Evolutionary conservation across 2,888 invertebrate species (phyloP), one percentile per base, ranked within the genome.

Genomic region (Callyntrura guangdongensis): DNA sequence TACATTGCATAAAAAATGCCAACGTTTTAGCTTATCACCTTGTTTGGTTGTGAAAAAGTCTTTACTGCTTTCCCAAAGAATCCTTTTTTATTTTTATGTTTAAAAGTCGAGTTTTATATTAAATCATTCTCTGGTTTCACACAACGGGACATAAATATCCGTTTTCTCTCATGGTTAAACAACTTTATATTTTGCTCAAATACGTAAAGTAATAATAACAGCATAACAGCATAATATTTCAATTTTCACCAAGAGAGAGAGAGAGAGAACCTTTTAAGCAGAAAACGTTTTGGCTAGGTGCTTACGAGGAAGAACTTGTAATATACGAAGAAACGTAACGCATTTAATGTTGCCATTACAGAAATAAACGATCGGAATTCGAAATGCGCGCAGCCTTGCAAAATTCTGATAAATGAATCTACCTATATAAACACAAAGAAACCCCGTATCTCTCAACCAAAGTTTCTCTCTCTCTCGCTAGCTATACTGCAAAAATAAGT

Each of bases 91-190:
- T 72, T 53, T 56, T 47, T 4, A 17, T 53, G 9, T 49, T 6
- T 53, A 47, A 64, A 67, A 56, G 45, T 36, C 36, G 36, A 36
- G 36, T 36, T 36, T 36, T 36, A 36, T 36, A 36, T 36, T 36
- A 36, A 36, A 36, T 36, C 36, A 36, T 64, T 49, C 53, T 74
- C 17, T 45, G 47, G 22, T 59, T 82, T 88, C 45, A 88, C 88
- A 83, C 89, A 89, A 89, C 89, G 89, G 89, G 72, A 89, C 74
- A 83, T 72, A 74, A 81, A 36, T 45, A 69, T 89, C 89, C 82
- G 89, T 83, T 89, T 83, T 69, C 72, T 74, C 82, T 74, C 83
- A 69, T 64, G 82, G 74, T 89, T 89, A 74, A 89, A 47, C 77
- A 83, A 74, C 89, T 89, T 59, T 45, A 67, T 82, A 25, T 74